phyloP scores from a whole-genome alignment of 2,797 vertebrate genomes.

The Clamator glandarius region DNA sequence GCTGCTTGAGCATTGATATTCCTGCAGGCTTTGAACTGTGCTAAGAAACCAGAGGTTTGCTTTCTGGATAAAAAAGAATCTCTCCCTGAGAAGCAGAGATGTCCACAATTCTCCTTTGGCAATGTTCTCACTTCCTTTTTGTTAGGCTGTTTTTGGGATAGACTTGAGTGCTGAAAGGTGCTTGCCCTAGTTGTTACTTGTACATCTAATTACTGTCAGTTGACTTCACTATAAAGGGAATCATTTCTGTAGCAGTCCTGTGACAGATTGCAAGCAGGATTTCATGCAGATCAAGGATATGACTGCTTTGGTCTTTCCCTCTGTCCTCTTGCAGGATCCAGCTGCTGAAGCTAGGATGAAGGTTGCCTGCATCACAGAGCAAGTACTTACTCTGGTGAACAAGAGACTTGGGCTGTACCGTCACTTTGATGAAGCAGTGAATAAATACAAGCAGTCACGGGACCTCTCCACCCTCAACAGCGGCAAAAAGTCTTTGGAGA shows the following conservation, averaged over 20 bases:
- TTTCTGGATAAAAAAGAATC: background rate
- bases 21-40: background rate
- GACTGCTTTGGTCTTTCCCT: background rate
- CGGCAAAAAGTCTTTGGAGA: constrained; percentile 91
- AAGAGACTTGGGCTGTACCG: constrained; percentile 95
- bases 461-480: constrained; percentile 92
- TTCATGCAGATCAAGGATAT: background rate
- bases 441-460: constrained; percentile 95
- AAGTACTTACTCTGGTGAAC: constrained; percentile 96
- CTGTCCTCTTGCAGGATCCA: constrained; percentile 84
- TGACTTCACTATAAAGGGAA: background rate
- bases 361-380: constrained; percentile 98
- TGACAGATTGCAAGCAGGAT: background rate
- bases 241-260: background rate
- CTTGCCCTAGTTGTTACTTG: background rate
- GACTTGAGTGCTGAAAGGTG: background rate
- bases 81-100: background rate
- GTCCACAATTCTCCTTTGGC: background rate
- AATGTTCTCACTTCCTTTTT: background rate
- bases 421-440: constrained; percentile 95
- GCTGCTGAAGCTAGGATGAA: constrained; percentile 98
- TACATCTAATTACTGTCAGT: background rate
- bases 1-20: background rate
- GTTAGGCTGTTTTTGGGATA: background rate
- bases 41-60: too few species aligned